A percentile compares a stretch with the other conserved stretches of the same genome.
phyloP scores from a whole-genome alignment of 2,113 vertebrate genomes.

The Menidia beryllina region DNA sequence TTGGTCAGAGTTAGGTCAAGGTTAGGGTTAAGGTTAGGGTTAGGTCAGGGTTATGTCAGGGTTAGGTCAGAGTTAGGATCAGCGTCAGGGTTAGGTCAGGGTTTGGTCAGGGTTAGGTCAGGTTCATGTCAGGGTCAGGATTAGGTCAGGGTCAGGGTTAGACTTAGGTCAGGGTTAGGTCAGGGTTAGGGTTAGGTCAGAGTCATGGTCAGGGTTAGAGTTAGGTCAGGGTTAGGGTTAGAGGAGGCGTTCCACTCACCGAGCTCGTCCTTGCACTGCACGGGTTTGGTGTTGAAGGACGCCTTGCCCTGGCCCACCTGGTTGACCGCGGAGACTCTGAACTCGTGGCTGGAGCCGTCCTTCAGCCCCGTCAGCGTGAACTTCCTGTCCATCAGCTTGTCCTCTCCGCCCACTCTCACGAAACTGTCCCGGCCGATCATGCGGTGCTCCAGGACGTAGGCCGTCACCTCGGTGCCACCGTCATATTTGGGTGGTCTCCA shows the following conservation, averaged over 20 bases:
- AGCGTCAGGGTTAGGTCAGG: no score
- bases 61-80: no score
- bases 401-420: conserved; percentile 85
- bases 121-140: no score
- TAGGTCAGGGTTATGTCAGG: no score
- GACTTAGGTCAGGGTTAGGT: no score
- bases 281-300: conserved; percentile 96
- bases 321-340: conserved; percentile 94
- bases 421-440: conserved; percentile 93
- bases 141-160: no score
- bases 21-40: no score
- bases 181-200: no score
- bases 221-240: no score
- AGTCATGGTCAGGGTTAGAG: no score
- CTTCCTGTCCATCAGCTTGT: conserved; percentile 91
- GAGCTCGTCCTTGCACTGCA: conserved; percentile 95
- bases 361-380: conserved; percentile 92
- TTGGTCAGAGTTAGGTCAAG: no score
- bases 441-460: conserved; percentile 92
- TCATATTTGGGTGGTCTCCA: conserved; percentile 99
- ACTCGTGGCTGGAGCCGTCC: conserved; percentile 93
- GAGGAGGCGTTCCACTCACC: conserved; percentile 80
- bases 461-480: conserved; percentile 92
- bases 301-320: conserved; percentile 93
- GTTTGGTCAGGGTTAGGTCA: no score